phyloP scores from a whole-genome alignment of 92 coral and sea anemone genomes.

The Epizoanthus ramosus region DNA sequence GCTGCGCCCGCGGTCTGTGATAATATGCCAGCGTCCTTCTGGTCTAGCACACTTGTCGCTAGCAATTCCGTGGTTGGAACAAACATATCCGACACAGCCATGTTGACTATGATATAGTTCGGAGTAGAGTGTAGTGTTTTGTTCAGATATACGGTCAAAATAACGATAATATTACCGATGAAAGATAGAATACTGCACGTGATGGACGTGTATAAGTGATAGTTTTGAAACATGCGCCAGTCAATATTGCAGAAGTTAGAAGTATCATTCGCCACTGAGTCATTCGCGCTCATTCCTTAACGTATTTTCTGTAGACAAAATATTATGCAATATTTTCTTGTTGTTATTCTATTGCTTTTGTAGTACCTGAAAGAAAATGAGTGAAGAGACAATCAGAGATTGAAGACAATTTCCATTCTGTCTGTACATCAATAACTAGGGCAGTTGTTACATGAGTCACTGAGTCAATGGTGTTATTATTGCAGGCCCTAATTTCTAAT shows the following conservation, averaged over 20 bases:
- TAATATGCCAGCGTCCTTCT: constrained; percentile 20
- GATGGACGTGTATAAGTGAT: constrained; percentile 30
- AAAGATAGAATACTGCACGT: constrained; percentile 29
- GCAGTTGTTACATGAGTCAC: too few species aligned
- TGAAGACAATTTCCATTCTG: too few species aligned
- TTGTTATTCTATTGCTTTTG: too few species aligned
- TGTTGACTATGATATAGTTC: constrained; percentile 34
- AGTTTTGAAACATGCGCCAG: background rate
- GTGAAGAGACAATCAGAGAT: too few species aligned
- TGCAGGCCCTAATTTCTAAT: too few species aligned
- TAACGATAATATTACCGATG: constrained; percentile 32
- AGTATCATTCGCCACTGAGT: background rate
- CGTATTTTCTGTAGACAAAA: too few species aligned
- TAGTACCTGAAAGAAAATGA: too few species aligned
- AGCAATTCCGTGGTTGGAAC: constrained; percentile 8
- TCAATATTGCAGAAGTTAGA: background rate
- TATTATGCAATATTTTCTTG: too few species aligned
- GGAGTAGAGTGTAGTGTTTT: constrained; percentile 31
- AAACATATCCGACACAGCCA: constrained; percentile 35
- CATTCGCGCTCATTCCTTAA: background rate
- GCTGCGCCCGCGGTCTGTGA: constrained; percentile 17
- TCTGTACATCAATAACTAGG: too few species aligned
- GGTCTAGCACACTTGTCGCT: constrained; percentile 16
- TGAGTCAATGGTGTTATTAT: too few species aligned
- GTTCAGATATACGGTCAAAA: constrained; percentile 31